Base-by-base conservation (phyloP, 2,113 vertebrate species). In the Sceloporus undulatus region DNA sequence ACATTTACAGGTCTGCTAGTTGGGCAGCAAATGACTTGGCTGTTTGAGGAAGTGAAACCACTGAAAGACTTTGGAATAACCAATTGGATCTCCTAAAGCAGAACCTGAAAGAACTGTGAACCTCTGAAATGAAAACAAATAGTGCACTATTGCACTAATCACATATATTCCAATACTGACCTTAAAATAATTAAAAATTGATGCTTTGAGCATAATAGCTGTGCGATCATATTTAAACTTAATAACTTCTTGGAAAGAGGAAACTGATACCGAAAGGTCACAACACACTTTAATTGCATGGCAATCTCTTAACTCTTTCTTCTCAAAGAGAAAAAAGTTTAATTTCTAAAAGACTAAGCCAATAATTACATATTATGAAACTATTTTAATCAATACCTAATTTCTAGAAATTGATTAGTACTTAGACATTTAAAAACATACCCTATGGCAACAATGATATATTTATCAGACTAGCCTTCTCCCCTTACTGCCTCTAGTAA, bases 351-450 rank as follows among this genome's bases (percentile, higher is more conserved):
- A 98, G 98, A 99, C 98, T 98, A 99, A 98, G 97, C 97, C 97
- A 98, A 98, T 98, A 98, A 97, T 98, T 98, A 98, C 96, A 97
- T 98, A 98, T 98, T 98, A 98, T 96, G 97, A 98, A 98, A 97
- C 96, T 97, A 98, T 98, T 98, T 97, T 96, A 97, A 97, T 99
- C 98, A 97, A 99, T 99, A 99, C 96, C 97, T 98, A 98, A 99
- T 99, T 99, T 99, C 96, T 97, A 96, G 96, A 94, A 98, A 98
- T 98, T 97, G 98, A 99, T 99, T 98, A 98, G 95, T 97, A 95
- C 97, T 98, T 97, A 98, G 97, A 97, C 97, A 97, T 98, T 98
- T 98, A 97, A 98, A 98, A 97, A 83, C 96, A 92, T 96, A 95
- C 96, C 98, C 96, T 96, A 96, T 95, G 97, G 97, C 97, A 97